These are phyloP conservation scores for Eubucco bourcierii DNA, from an alignment of 2,113 vertebrate species.

Conservation along the genomic window DNA sequence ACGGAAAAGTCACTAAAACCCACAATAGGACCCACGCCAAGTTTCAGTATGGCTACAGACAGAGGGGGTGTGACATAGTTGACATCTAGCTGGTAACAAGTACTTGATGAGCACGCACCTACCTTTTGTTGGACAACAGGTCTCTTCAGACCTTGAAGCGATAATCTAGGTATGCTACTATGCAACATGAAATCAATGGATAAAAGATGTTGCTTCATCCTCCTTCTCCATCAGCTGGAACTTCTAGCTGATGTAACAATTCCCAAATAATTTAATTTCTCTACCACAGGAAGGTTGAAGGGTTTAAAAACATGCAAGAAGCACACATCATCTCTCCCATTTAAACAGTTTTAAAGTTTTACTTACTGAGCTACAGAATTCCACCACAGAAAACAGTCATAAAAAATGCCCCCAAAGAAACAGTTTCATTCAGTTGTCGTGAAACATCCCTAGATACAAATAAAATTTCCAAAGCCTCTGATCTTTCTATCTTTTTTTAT, in stretches of 20 bases:
- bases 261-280: not conserved
- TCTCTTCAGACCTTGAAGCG: constrained; percentile 7
- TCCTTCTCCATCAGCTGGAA: not conserved
- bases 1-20: not conserved
- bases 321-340: not conserved
- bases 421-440: not conserved
- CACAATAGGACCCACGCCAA: not conserved
- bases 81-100: not conserved
- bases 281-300: not conserved
- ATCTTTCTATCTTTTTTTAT: not conserved
- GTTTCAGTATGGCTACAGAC: not conserved
- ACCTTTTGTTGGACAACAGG: constrained; percentile 54
- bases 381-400: not conserved
- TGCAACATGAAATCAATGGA: not conserved
- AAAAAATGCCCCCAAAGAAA: not conserved
- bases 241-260: not conserved
- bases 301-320: not conserved
- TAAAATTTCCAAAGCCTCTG: not conserved
- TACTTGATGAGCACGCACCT: constrained; percentile 31
- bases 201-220: not conserved
- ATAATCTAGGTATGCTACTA: not conserved
- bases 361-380: not conserved
- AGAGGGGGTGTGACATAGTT: not conserved
- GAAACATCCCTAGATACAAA: not conserved
- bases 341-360: not conserved